Percentiles rank a stretch among this genome's conserved stretches.
Conservation (phyloP, 2,888 invertebrate genomes). For the Psococerastis gibbosa region DNA sequence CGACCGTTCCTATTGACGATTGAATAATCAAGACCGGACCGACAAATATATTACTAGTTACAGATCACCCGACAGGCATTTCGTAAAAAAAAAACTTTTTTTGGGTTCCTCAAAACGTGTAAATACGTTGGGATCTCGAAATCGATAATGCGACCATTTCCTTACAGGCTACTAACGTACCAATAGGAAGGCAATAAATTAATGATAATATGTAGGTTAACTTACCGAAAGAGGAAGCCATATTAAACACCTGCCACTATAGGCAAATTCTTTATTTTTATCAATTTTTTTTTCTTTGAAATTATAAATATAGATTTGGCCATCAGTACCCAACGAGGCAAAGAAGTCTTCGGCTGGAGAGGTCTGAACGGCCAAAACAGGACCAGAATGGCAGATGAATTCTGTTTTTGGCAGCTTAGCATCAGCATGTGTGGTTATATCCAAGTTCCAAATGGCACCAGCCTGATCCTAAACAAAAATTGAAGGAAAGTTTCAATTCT, state of each 20-base stretch:
- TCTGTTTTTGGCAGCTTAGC: slow-evolving; percentile 22
- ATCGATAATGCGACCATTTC: too few species aligned
- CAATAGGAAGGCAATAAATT: slow-evolving; percentile 5
- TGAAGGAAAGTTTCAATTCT: slow-evolving; percentile 11
- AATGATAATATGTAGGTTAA: too few species aligned
- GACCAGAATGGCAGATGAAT: slow-evolving; percentile 57
- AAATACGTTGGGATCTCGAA: too few species aligned
- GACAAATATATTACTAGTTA: too few species aligned
- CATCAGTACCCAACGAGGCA: slow-evolving; percentile 51
- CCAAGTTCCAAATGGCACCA: slow-evolving; percentile 62
- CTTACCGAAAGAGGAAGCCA: slow-evolving; percentile 53
- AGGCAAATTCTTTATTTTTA: slow-evolving; percentile 38
- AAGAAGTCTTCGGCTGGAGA: slow-evolving; percentile 51
- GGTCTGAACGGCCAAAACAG: slow-evolving; percentile 43
- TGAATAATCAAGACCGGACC: too few species aligned
- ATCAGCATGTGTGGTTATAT: slow-evolving; percentile 32
- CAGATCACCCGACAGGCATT: too few species aligned
- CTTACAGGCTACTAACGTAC: too few species aligned
- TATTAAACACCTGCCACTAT: slow-evolving; percentile 31
- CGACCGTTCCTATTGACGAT: too few species aligned
- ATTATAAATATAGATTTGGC: slow-evolving; percentile 53
- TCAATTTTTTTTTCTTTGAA: slow-evolving; percentile 39
- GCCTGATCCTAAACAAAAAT: slow-evolving; percentile 47
- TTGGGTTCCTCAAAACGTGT: too few species aligned
- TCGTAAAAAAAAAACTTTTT: too few species aligned